Percentiles rank a stretch among this genome's conserved stretches.
phyloP scores from a whole-genome alignment of 2,113 vertebrate genomes.

The Sorex araneus region DNA sequence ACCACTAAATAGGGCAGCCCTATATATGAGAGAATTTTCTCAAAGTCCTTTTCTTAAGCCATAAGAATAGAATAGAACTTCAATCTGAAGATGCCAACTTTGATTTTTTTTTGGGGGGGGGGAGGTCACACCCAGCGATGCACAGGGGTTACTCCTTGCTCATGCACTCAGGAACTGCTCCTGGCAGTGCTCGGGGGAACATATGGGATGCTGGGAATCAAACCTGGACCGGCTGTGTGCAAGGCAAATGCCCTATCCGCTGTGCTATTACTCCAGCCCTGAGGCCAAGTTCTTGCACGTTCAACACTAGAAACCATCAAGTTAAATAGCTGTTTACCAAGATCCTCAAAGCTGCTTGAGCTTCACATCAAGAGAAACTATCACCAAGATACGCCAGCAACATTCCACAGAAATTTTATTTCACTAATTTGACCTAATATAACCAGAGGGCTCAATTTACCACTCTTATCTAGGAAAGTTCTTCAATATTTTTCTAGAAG shows the following conservation, averaged over 20 bases:
- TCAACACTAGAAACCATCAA: not conserved
- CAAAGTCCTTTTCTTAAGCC: not conserved
- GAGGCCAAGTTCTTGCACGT: not conserved
- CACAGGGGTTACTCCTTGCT: too few relatives aligned
- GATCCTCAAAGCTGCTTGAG: not conserved
- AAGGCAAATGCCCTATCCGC: too few relatives aligned
- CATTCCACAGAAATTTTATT: not conserved
- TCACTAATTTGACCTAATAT: slow-evolving; percentile 1
- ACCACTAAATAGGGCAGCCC: too few relatives aligned
- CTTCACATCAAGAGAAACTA: not conserved
- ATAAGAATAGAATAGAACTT: slow-evolving; percentile 9
- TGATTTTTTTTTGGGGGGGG: too few relatives aligned
- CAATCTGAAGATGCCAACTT: slow-evolving; percentile 18
- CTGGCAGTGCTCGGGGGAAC: too few relatives aligned
- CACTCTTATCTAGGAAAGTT: not conserved
- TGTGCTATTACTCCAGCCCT: too few relatives aligned
- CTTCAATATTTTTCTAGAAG: slow-evolving; percentile 18
- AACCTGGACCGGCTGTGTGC: too few relatives aligned
- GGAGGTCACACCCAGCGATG: too few relatives aligned
- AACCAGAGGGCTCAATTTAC: not conserved
- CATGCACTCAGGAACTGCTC: too few relatives aligned
- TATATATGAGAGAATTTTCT: not conserved
- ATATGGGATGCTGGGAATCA: too few relatives aligned
- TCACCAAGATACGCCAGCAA: not conserved
- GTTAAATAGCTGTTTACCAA: not conserved